Base-by-base conservation (phyloP, 2,797 vertebrate species). In the Diplodus puntazzo region DNA sequence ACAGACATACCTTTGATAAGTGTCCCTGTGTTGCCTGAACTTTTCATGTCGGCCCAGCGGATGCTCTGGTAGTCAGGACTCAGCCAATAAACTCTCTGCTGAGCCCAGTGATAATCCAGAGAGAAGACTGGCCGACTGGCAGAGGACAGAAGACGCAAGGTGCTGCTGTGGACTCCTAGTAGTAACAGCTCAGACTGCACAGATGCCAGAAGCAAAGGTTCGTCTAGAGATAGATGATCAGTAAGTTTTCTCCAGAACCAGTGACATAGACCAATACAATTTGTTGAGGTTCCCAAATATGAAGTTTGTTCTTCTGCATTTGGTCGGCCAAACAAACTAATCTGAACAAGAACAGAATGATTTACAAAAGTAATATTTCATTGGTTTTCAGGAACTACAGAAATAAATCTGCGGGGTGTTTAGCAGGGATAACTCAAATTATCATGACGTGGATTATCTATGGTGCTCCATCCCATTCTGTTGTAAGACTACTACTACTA, bases 41-140 rank as follows among this genome's bases (percentile, higher is more conserved):
- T 75, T 7, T 79, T 80, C 14, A 96, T 86, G 72, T 92, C 92
- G 12, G 95, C 93, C 97, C 97, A 99, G 69, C 95, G 96, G 79
- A 99, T 96, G 87, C 96, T 98, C 84, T 97, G 94, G 52, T 96
- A 96, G 84, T 95, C 92, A 0, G 96, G 93, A 72, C 97, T 97
- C 79, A 97, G 92, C 98, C 98, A 99, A 89, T 97, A 99, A 53
- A 97, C 49, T 65, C 94, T 96, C 60, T 93, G 93, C 54, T 95
- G 94, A 78, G 83, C 75, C 89, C 93, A 92, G 84, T 97, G 94
- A 78, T 97, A 98, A 90, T 99, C 98, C 0, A 99, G 81, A 0
- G 97, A 97, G 84, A 96, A 97, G 70, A 97, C 91, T 0, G 93
- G 92, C 3, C 94, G 95, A 52, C 90, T 96, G 71, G 94, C 94